Conservation (phyloP, 2,888 invertebrate genomes). For the Ectemnius cavifrons region DNA sequence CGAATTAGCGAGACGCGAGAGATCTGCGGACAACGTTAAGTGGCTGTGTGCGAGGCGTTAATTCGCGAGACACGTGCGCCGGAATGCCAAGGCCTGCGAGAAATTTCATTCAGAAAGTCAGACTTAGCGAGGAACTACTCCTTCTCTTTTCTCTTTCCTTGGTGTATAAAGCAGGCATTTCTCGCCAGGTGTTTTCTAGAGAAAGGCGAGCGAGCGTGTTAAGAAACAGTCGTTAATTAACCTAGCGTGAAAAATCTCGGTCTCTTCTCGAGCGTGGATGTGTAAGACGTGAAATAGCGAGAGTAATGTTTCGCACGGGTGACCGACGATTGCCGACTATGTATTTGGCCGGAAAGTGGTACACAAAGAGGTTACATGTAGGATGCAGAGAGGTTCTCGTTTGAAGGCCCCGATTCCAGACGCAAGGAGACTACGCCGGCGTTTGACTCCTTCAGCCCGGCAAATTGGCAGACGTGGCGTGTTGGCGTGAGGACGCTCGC, state of each 20-base stretch:
- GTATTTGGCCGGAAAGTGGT: no score
- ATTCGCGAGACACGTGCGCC: slow-evolving; percentile 29
- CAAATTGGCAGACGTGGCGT: no score
- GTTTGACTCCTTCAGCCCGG: no score
- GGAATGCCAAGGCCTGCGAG: slow-evolving; percentile 38
- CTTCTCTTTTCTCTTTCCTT: slow-evolving; percentile 40
- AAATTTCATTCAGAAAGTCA: slow-evolving; percentile 49
- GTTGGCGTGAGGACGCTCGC: no score
- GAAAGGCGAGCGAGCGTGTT: neutral
- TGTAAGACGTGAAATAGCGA: no score
- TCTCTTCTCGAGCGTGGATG: neutral
- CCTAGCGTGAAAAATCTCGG: neutral
- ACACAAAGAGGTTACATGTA: no score
- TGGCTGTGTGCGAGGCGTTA: slow-evolving; percentile 31
- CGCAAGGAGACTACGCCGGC: no score
- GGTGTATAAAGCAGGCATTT: slow-evolving; percentile 31
- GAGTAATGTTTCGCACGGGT: no score
- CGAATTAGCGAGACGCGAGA: no score
- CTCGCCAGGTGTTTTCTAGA: neutral
- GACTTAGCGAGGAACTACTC: slow-evolving; percentile 46
- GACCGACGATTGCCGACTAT: no score
- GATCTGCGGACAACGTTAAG: slow-evolving; percentile 24
- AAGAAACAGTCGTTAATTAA: neutral
- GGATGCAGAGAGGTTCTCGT: no score
- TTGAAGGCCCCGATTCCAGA: no score